Evolutionary conservation across 2,888 invertebrate species (phyloP).

Genomic region (Listrodromus nycthemerus): DNA sequence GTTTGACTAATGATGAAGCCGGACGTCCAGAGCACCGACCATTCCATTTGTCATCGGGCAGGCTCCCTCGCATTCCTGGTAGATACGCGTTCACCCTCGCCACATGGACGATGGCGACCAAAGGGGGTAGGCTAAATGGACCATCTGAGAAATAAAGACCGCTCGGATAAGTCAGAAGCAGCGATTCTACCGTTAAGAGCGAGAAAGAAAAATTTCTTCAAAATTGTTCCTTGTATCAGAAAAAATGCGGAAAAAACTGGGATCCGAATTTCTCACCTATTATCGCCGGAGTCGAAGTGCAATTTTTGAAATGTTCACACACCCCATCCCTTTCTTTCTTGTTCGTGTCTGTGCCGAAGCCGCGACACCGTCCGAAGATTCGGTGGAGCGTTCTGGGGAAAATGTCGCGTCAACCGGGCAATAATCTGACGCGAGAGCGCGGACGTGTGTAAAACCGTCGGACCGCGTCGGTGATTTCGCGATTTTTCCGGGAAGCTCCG

Average conservation of each 20-base stretch:
- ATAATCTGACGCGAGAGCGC: not conserved
- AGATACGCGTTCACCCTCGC: not conserved
- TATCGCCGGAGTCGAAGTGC: not conserved
- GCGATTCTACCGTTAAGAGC: too few relatives aligned
- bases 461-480: not conserved
- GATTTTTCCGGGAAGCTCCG: not conserved
- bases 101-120: not conserved
- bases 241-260: not conserved
- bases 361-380: not conserved
- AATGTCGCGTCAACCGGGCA: constrained; percentile 5
- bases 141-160: too few relatives aligned
- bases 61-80: not conserved
- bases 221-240: not conserved
- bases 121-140: too few relatives aligned
- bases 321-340: not conserved
- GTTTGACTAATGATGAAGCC: constrained; percentile 54
- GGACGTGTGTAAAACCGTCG: not conserved
- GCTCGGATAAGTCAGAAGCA: too few relatives aligned
- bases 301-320: not conserved
- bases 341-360: not conserved
- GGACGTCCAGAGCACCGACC: constrained; percentile 44
- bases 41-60: constrained; percentile 50
- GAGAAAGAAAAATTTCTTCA: too few relatives aligned
- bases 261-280: not conserved
- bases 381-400: not conserved